phyloP scores from a whole-genome alignment of 2,113 vertebrate genomes.

The Tinamus guttatus region DNA sequence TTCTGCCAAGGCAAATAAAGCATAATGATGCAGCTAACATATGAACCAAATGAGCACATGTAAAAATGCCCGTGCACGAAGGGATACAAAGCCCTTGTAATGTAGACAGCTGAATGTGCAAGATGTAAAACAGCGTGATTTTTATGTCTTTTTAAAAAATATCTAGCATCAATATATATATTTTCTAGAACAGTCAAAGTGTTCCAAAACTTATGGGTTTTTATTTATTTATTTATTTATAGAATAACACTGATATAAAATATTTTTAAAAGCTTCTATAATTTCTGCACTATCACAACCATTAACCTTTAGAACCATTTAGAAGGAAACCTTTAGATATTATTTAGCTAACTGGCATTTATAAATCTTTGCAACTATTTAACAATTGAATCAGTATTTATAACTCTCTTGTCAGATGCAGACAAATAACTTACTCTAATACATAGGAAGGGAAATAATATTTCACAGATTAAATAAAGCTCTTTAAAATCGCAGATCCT shows the following conservation, averaged over 20 bases:
- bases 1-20: conserved; percentile 1
- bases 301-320: background rate
- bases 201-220: background rate
- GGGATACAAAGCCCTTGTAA: background rate
- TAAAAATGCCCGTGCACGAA: background rate
- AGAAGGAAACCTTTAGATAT: background rate
- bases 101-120: background rate
- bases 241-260: background rate
- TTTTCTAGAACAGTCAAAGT: background rate
- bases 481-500: background rate
- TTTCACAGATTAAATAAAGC: conserved; percentile 44
- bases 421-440: conserved; percentile 23
- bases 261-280: background rate
- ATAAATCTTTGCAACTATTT: conserved; percentile 35
- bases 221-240: background rate
- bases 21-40: background rate
- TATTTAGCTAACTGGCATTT: conserved; percentile 30
- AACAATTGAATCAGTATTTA: conserved; percentile 27
- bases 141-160: background rate
- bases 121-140: background rate
- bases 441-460: conserved; percentile 14
- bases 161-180: background rate
- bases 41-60: background rate
- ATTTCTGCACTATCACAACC: background rate
- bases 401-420: background rate